Evolutionary conservation across 2,888 invertebrate genomes (phyloP), one percentile per base, ranked within the genome.

Genomic region (Psylliodes chrysocephalus): DNA sequence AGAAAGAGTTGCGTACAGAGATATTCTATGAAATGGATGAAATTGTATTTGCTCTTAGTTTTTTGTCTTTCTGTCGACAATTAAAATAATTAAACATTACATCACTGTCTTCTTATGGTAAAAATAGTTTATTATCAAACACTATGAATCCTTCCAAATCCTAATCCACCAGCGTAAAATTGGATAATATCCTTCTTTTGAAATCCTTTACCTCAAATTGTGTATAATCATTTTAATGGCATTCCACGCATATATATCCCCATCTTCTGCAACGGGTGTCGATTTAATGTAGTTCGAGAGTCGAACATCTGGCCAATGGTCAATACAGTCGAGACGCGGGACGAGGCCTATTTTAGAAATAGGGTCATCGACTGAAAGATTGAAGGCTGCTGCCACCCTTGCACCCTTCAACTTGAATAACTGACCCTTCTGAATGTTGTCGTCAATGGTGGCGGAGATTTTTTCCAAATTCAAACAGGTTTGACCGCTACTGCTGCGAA

Each of bases 381-480:
- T 47, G 17, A 30, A 53, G 38, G 42, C 22, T 54, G 57, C 40
- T 63, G 59, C 54, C 67, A 62, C 69, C 67, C 69, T 64, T 63
- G 33, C 17, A 30, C 69, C 69, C 64, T 66, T 55, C 42, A 42
- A 55, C 47, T 62, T 52, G 42, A 53, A 60, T 68, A 65, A 70
- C 70, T 69, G 69, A 69, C 69, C 69, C 69, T n/a, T 69, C 64
- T 8, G 63, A 66, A 68, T 55, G 49, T 35, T 51, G 60, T 35
- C 54, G 60, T 69, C 67, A 67, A 64, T 60, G 60, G 65, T 63
- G 44, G 46, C 60, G 17, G 7, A 25, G 57, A 62, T 54, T 42
- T 65, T 63, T 69, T 65, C 55, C 25, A 18, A 59, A 57, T 54
- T 52, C 54, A 69, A 69, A 69, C 69, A 61, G 67, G 69, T 69